Conservation (phyloP, 2,797 vertebrate genomes). For the Cossypha niveicapilla region DNA sequence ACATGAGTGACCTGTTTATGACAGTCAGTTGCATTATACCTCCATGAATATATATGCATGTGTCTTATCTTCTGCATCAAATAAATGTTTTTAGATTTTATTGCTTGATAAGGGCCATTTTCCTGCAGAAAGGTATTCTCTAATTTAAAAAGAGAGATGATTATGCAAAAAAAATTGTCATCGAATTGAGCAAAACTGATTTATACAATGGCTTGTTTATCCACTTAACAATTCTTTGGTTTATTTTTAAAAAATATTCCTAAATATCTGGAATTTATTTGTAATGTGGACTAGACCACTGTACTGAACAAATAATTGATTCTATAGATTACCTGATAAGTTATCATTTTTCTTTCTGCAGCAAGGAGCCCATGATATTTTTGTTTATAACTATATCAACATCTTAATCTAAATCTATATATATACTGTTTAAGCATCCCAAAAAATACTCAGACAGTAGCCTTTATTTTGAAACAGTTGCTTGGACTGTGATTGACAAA, state of each 20-base stretch:
- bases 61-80: neutral
- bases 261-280: neutral
- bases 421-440: neutral
- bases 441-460: neutral
- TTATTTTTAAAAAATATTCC: neutral
- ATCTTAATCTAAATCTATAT: neutral
- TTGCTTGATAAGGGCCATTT: neutral
- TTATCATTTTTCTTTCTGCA: neutral
- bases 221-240: accelerated
- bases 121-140: neutral
- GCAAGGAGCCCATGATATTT: neutral
- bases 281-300: neutral
- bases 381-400: neutral
- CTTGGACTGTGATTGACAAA: neutral
- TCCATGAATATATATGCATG: neutral
- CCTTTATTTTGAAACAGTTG: neutral
- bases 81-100: neutral
- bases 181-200: neutral
- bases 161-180: neutral
- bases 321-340: neutral
- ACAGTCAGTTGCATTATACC: neutral
- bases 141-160: neutral
- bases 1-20: constrained; percentile 31
- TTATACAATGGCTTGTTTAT: neutral
- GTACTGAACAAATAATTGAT: neutral